phyloP scores from a whole-genome alignment of 1,140 invertebrate species.

The Hylyphantes graminicola region DNA sequence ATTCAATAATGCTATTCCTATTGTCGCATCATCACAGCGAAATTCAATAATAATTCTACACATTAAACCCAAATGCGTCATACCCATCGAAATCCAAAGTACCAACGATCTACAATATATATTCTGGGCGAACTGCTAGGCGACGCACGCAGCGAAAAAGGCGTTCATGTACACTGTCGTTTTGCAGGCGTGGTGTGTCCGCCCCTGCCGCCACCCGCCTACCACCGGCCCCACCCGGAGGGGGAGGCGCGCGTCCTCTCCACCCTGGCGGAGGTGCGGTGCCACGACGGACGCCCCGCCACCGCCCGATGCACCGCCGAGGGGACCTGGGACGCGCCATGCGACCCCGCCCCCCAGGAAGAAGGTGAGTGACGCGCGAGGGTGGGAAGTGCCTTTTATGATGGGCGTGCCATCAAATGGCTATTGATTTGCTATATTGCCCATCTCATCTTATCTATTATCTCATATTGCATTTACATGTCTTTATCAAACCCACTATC shows the following conservation, averaged over 20 bases:
- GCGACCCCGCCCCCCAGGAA: no score
- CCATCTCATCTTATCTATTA: no score
- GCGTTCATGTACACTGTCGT: neutral
- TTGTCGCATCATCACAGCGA: no score
- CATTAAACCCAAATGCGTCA: neutral
- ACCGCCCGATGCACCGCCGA: constrained; percentile 1
- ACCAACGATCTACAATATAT: neutral
- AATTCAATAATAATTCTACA: no score
- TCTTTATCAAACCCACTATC: no score
- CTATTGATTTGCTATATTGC: no score
- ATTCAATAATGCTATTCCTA: no score
- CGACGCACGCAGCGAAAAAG: neutral
- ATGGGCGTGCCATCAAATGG: no score
- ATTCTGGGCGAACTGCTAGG: neutral
- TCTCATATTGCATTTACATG: no score
- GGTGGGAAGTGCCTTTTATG: no score
- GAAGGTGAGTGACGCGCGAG: no score
- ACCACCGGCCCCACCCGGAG: neutral
- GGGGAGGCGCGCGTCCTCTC: neutral
- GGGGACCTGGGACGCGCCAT: constrained; percentile 1
- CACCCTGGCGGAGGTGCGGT: neutral
- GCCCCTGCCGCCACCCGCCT: neutral
- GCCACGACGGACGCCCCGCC: neutral
- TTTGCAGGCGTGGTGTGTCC: constrained; percentile 10
- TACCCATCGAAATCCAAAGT: no score